phyloP scores from a whole-genome alignment of 2,888 invertebrate species.

The Chalcosyrphus nemorum region DNA sequence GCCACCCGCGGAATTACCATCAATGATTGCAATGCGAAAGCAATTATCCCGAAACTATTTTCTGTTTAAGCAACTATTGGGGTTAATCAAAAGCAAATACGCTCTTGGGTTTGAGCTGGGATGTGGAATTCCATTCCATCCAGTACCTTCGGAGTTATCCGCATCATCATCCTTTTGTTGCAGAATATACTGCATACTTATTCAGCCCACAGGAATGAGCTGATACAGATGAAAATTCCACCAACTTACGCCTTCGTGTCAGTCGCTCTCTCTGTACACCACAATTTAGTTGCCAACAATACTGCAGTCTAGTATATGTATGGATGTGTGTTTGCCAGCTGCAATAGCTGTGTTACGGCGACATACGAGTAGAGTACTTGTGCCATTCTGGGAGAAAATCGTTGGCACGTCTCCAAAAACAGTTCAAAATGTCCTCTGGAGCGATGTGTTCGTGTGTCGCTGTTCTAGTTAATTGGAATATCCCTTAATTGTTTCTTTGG shows the following conservation, averaged over 20 bases:
- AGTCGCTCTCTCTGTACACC: conserved; percentile 12
- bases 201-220: conserved; percentile 17
- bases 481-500: conserved; percentile 48
- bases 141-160: conserved; percentile 33
- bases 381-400: conserved; percentile 27
- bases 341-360: conserved; percentile 6
- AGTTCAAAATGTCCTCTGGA: conserved; percentile 1
- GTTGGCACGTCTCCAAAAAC: conserved; percentile 54
- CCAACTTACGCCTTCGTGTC: conserved; percentile 21
- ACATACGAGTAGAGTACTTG: neutral
- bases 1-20: conserved; percentile 16
- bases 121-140: neutral
- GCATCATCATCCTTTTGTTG: conserved; percentile 39
- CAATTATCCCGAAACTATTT: conserved; percentile 41
- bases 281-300: conserved; percentile 56
- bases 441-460: conserved; percentile 14
- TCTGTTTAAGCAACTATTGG: conserved; percentile 41
- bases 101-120: neutral
- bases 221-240: neutral
- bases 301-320: conserved; percentile 25
- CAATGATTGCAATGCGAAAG: conserved; percentile 51
- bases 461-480: conserved; percentile 48
- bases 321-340: conserved; percentile 15
- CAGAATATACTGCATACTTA: neutral
- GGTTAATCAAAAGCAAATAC: conserved; percentile 49